phyloP scores from a whole-genome alignment of 2,113 vertebrate genomes.

The Centropristis striata region DNA sequence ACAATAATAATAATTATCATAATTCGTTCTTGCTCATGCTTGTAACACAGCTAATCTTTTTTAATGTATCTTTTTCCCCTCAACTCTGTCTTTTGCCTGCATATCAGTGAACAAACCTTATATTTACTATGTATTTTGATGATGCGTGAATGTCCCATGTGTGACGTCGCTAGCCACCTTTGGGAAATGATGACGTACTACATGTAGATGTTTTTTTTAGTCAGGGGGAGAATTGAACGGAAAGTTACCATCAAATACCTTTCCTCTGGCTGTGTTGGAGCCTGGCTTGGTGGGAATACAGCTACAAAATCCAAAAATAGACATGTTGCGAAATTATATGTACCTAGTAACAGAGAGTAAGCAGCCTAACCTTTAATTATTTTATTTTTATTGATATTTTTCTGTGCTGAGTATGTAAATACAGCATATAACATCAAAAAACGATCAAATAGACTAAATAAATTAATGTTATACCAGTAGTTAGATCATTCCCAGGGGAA shows the following conservation, averaged over 20 bases:
- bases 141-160: conserved; percentile 26
- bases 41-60: not conserved
- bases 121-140: not conserved
- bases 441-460: no score
- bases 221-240: not conserved
- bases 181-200: conserved; percentile 42
- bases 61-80: not conserved
- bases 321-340: no score
- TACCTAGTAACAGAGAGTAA: no score
- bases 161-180: conserved; percentile 46
- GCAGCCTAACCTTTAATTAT: no score
- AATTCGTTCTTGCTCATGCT: no score
- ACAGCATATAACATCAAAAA: no score
- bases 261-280: not conserved
- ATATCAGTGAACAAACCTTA: not conserved
- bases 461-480: no score
- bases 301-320: not conserved
- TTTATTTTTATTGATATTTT: no score
- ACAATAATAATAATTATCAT: not conserved
- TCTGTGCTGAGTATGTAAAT: no score
- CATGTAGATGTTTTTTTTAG: not conserved
- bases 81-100: not conserved
- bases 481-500: no score
- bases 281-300: not conserved
- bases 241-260: conserved; percentile 10